Evolutionary conservation across 2,888 invertebrate genomes (phyloP).

Genomic region (Trilocha varians): DNA sequence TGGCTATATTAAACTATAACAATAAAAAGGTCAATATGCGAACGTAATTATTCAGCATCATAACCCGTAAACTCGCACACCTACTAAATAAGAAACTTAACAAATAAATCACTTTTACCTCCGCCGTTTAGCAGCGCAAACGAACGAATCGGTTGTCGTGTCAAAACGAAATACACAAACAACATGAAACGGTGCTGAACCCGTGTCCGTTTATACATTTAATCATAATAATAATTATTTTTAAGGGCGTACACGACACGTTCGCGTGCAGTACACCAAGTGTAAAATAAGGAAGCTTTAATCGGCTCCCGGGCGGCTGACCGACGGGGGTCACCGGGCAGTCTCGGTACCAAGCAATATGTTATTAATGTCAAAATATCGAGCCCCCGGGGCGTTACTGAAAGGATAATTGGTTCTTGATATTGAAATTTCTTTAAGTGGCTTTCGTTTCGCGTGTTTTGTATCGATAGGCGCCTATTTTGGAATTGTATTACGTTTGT

Average conservation of each 20-base stretch:
- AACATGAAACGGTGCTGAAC: not conserved
- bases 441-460: not conserved
- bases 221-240: not conserved
- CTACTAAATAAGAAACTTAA: no score
- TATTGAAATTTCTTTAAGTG: not conserved
- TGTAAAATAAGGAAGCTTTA: constrained; percentile 23
- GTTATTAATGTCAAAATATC: constrained; percentile 18
- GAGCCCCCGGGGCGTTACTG: not conserved
- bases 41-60: no score
- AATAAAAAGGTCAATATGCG: no score
- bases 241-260: not conserved
- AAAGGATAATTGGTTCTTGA: not conserved
- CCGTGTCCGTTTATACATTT: not conserved
- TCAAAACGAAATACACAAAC: not conserved
- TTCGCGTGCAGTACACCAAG: constrained; percentile 19
- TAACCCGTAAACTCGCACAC: no score
- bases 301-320: constrained; percentile 15
- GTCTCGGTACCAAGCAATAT: constrained; percentile 12
- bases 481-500: no score
- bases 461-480: not conserved
- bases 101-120: not conserved
- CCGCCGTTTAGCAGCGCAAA: not conserved
- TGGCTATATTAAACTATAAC: no score
- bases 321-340: constrained; percentile 9
- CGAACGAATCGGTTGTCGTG: not conserved